Percentiles rank a stretch among this genome's conserved stretches.
Evolutionary conservation across 2,113 vertebrate species (phyloP).

Genomic region (Crotalus helleri): DNA sequence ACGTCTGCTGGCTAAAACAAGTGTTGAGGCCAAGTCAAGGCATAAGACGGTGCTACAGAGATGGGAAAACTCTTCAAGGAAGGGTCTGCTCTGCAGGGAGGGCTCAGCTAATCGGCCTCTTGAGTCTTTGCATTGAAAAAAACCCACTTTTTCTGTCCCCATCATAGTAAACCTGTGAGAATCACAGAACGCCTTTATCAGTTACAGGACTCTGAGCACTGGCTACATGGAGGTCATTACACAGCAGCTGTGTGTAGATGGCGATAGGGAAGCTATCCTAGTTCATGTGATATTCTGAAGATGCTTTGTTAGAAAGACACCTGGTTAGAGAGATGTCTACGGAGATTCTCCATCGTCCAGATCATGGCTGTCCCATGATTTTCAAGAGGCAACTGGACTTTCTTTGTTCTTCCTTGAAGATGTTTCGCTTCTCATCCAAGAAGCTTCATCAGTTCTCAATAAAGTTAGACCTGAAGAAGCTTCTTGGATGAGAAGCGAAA

Average conservation of each 20-base stretch:
- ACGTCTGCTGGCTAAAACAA: background rate
- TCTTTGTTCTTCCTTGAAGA: background rate
- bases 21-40: background rate
- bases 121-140: background rate
- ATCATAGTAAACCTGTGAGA: background rate
- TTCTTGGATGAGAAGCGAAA: background rate
- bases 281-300: background rate
- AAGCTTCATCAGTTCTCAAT: background rate
- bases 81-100: background rate
- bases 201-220: background rate
- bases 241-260: background rate
- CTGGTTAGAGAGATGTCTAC: background rate
- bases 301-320: background rate
- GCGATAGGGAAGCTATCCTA: fast-evolving
- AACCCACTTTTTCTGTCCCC: background rate
- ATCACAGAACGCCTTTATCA: background rate
- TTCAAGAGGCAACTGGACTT: background rate
- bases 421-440: background rate
- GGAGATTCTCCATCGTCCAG: no score
- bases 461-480: background rate
- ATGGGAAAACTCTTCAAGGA: background rate
- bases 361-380: background rate
- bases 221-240: fast-evolving
- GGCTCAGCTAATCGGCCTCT: background rate
- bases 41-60: background rate